Conservation (phyloP, 2,797 vertebrate species). For the Alosa sapidissima region DNA sequence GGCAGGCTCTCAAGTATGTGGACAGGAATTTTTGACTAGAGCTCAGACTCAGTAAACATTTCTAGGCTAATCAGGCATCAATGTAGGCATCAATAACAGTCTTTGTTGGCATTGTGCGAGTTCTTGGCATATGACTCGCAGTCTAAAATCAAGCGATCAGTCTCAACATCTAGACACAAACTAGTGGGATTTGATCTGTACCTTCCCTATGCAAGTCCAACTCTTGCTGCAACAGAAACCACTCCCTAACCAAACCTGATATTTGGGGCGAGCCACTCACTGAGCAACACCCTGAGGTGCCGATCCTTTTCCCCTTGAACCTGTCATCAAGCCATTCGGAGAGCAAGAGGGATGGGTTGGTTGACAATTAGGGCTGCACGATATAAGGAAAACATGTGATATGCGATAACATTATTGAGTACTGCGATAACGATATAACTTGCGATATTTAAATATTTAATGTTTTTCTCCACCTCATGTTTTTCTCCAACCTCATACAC, state of each 20-base stretch:
- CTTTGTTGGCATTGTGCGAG: neutral
- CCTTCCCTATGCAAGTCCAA: neutral
- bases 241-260: constrained; percentile 9
- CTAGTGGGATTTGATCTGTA: neutral
- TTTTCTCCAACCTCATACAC: too few species aligned
- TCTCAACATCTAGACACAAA: neutral
- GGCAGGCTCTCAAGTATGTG: neutral
- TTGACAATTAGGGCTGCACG: too few species aligned
- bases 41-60: neutral
- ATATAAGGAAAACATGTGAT: too few species aligned
- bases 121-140: neutral
- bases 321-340: neutral
- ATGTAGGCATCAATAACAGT: neutral
- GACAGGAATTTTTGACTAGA: neutral
- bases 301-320: neutral
- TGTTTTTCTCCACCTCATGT: too few species aligned
- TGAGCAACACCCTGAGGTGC: neutral
- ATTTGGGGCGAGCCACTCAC: neutral
- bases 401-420: too few species aligned
- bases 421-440: too few species aligned
- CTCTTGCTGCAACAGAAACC: neutral
- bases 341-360: constrained; percentile 4
- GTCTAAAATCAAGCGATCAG: too few species aligned
- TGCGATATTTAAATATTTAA: too few species aligned
- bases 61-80: neutral